Base-by-base conservation (phyloP, 2,797 vertebrate genomes). In the Poecilia wingei region DNA sequence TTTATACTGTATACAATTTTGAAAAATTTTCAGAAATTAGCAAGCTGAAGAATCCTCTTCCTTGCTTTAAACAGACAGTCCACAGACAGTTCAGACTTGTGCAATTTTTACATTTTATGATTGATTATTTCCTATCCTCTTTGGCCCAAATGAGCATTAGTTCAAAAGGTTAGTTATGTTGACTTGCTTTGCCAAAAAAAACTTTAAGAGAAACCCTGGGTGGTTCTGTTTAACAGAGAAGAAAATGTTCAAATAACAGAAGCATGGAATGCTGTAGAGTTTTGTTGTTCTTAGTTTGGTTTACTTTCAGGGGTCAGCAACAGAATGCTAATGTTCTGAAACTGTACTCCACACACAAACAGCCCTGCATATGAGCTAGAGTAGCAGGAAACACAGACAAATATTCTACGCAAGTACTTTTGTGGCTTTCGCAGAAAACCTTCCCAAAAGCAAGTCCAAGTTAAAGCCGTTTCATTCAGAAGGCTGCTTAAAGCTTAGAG, bases 101-200 rank as follows among this genome's bases (percentile, higher is more conserved):
- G 70, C 13, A 43, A 81, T 77, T 85, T 80, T 75, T 75, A 36
- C 66, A 33, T 91, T 47, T 88, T 46, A 74, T 76, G 78, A 76
- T 82, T 81, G 66, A 87, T 88, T 81, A 81, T 86, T 87, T 80
- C 74, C 80, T 79, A 69, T 47, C 16, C 74, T 83, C 81, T 70
- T 61, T 59, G 45, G 79, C 80, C 61, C 57, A 84, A 93, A 88
- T 84, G 81, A 88, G 80, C 61, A 74, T 43, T 77, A 91, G 91
- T 92, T 93, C 88, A 89, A 83, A 87, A 79, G 84, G 78, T 88
- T 87, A 87, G 83, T 86, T 93, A 85, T 77, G 74, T 82, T 76
- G 46, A 82, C 76, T 85, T 49, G 41, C 78, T 85, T 76, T 79
- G 76, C 57, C 33, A 2, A 69, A 45, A 5, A 45, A 5, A 73